Evolutionary conservation across 2,888 invertebrate species (phyloP).

Genomic region (Temnothorax unifasciatus): DNA sequence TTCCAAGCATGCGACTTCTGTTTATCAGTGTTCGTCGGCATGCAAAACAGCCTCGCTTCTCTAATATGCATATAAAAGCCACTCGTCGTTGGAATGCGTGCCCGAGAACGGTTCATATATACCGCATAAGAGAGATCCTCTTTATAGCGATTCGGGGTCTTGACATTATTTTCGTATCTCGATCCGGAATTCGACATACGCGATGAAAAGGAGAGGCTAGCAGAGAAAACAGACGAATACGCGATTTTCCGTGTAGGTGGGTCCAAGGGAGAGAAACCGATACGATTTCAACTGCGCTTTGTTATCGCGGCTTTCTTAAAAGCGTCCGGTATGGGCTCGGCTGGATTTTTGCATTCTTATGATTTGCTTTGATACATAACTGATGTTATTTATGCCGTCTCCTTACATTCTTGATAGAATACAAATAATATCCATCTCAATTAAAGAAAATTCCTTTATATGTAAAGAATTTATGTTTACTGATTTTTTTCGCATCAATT

Average conservation of each 20-base stretch:
- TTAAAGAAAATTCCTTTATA: neutral
- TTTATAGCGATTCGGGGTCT: conserved; percentile 26
- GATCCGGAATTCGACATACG: conserved; percentile 33
- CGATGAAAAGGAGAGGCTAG: neutral
- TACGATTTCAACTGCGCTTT: conserved; percentile 26
- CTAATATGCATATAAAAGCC: conserved; percentile 55
- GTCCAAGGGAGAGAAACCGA: neutral
- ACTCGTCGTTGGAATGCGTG: conserved; percentile 38
- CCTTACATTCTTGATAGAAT: neutral
- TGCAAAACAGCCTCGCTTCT: conserved; percentile 39
- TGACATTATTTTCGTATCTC: conserved; percentile 36
- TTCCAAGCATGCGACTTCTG: conserved; percentile 42
- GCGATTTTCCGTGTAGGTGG: conserved; percentile 26
- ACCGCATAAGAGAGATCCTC: conserved; percentile 40
- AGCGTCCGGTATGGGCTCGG: no score
- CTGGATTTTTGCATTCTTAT: neutral
- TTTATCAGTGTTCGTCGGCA: conserved; percentile 42
- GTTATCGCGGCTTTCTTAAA: neutral
- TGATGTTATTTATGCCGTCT: neutral
- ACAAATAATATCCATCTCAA: neutral
- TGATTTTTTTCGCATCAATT: neutral
- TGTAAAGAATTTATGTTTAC: neutral
- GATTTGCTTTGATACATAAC: neutral
- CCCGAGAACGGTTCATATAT: conserved; percentile 34
- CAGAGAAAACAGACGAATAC: conserved; percentile 1